Evolutionary conservation across 2,888 invertebrate species (phyloP), one percentile per base, ranked within the genome.

Genomic region (Pegoplata infirma): DNA sequence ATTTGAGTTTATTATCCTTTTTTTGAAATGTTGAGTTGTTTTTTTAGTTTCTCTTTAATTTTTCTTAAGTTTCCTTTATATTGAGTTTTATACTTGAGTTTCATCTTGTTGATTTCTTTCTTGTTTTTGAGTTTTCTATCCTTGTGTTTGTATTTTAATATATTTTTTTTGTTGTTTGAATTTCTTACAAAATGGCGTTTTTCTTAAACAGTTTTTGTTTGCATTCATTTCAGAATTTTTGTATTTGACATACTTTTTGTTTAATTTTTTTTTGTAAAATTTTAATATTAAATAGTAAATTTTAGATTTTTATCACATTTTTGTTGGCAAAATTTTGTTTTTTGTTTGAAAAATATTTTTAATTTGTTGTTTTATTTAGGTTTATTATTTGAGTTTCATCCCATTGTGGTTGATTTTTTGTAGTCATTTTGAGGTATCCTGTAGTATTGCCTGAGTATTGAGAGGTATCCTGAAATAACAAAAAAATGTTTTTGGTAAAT

Each of bases 121-220:
- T 76, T 55, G 66, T 58, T 36, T 49, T 76, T 55, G 66, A 71
- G 66, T 59, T 61, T 55, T 66, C 16, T 28, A 63, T 40, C 53
- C 47, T 76, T 69, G 49, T 61, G 55, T 74, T 40, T 67, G 23
- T 19, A 61, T 68, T 76, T 68, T 59, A 46, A 58, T 49, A 21
- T 56, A n/a, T 6, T 17, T 3, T 8, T 55, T 32, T 47, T 21
- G 21, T 21, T 59, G 23, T 47, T 5, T 25, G 6, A 25, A 40
- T 40, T 49, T 61, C 53, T 47, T 53, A 68, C 55, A 76, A 80
- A 78, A 82, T 81, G 81, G 81, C 80, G 81, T 74, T 59, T 78
- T 72, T 80, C 63, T 74, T 76, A 46, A 74, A 63, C 58, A 71
- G 58, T 44, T 58, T 55, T 75, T 58, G 16, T 72, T 56, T 28